Conservation (phyloP, 2,113 vertebrate genomes). For the Phalacrocorax pelagicus region DNA sequence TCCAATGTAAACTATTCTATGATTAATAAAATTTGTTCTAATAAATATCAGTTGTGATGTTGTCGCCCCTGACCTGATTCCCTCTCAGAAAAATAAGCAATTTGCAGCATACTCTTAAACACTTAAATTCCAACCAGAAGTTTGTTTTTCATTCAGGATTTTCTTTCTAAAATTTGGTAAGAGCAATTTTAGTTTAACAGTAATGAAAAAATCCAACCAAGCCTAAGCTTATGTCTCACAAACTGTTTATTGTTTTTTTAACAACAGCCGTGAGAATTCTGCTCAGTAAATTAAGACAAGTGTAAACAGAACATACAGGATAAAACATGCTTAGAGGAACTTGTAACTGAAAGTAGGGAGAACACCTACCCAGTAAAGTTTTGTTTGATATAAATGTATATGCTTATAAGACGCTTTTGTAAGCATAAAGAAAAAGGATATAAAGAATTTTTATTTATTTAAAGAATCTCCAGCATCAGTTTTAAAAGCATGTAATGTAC, state of each 20-base stretch:
- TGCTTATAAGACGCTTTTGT: background rate
- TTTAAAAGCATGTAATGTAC: background rate
- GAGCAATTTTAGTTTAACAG: background rate
- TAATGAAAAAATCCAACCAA: background rate
- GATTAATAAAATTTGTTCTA: background rate
- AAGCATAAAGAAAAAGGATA: background rate
- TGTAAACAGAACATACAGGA: conserved; percentile 11
- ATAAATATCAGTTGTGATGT: background rate
- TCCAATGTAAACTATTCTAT: background rate
- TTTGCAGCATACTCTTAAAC: background rate
- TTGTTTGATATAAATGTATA: background rate
- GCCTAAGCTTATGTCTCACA: background rate
- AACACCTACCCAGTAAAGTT: background rate
- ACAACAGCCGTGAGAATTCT: background rate
- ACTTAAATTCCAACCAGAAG: background rate
- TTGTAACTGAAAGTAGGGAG: background rate
- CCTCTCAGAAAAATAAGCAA: background rate
- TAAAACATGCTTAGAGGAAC: conserved; percentile 35
- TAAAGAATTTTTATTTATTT: background rate
- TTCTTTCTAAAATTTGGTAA: background rate
- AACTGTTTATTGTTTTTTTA: background rate
- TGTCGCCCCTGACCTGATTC: background rate
- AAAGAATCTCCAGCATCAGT: background rate
- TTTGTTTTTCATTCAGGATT: background rate
- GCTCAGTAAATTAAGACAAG: background rate